Percentiles rank a stretch among this genome's conserved stretches.
These are phyloP conservation scores for Drosophila birchii DNA, from an alignment of 2,888 invertebrate species.

Conservation along the genomic window DNA sequence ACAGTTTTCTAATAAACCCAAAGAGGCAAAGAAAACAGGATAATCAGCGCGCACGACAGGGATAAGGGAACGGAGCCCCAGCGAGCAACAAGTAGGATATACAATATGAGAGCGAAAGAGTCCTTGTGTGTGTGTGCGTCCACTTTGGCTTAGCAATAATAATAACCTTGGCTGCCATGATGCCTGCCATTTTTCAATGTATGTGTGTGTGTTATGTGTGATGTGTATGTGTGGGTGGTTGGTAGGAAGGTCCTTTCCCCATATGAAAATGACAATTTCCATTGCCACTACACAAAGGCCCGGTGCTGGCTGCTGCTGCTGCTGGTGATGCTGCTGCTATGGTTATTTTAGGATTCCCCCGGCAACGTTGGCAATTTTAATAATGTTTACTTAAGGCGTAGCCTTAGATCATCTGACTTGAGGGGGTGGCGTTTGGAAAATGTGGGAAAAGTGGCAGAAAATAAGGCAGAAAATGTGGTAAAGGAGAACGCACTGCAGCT, in stretches of 20 bases:
- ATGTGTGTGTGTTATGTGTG: slow-evolving; percentile 22
- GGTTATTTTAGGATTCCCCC: slow-evolving; percentile 75
- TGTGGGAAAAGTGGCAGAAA: slow-evolving; percentile 16
- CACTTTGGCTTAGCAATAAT: slow-evolving; percentile 76
- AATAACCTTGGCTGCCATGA: slow-evolving; percentile 75
- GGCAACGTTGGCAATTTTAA: slow-evolving; percentile 76
- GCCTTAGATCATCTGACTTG: slow-evolving; percentile 27
- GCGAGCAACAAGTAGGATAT: slow-evolving; percentile 66
- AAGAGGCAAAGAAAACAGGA: slow-evolving; percentile 62
- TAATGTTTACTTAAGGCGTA: slow-evolving; percentile 79
- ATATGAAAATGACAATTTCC: slow-evolving; percentile 77
- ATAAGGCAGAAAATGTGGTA: slow-evolving; percentile 9
- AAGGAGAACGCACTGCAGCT: slow-evolving; percentile 18
- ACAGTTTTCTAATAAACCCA: slow-evolving; percentile 79
- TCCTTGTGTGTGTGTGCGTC: slow-evolving; percentile 43
- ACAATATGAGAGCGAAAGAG: slow-evolving; percentile 4
- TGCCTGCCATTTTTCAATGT: slow-evolving; percentile 67
- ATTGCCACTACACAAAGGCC: slow-evolving; percentile 61
- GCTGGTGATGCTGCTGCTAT: slow-evolving; percentile 11
- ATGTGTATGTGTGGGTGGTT: neutral
- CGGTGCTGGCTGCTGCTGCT: slow-evolving; percentile 7
- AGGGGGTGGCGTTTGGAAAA: neutral
- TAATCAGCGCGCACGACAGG: slow-evolving; percentile 65
- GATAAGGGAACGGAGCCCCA: slow-evolving; percentile 9
- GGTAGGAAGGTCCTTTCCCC: slow-evolving; percentile 19